Evolutionary conservation across 1,140 invertebrate species (phyloP), one percentile per base, ranked within the genome.

Genomic region (Drepana arcuata): DNA sequence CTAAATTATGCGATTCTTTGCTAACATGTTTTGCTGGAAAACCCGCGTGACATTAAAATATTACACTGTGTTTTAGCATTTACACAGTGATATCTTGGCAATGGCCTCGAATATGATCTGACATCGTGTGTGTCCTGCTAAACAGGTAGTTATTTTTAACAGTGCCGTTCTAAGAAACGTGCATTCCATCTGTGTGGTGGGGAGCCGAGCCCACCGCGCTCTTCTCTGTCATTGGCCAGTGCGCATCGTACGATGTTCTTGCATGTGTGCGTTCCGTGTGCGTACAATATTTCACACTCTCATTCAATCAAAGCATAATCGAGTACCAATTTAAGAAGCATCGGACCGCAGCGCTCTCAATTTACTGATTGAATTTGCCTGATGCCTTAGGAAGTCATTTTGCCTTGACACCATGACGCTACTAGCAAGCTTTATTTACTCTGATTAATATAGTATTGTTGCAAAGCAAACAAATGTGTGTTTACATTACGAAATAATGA

Each of bases 91-190:
- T n/a, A 16, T 14, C 37, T 54, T 57, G 60, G 46, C 55, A 67
- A 57, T 66, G 68, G 60, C 68, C 71, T 68, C 63, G 56, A 57
- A 59, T 46, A 42, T 45, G 39, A 41, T 40, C 31, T 41, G 38
- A 30, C 45, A 38, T 41, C 50, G 42, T 51, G 50, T 54, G 47
- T 48, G 50, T 53, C 57, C 49, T 43, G 52, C 53, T 48, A 55
- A 70, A 68, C 69, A 61, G 57, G 71, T 72, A 52, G 60, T 75
- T 74, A 79, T 74, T 79, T 74, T 73, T 75, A 75, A 59, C 69
- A 63, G 63, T 66, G 61, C 63, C 61, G 54, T 65, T 79, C 59
- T 63, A 51, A 64, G 53, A 60, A 58, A 41, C 62, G 59, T 61
- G 54, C 73, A 80, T 81, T 72, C 77, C 72, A 36, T 57, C 43